These are phyloP conservation scores for Gymnocheta viridis DNA, from an alignment of 2,888 invertebrate species.

Conservation along the genomic window DNA sequence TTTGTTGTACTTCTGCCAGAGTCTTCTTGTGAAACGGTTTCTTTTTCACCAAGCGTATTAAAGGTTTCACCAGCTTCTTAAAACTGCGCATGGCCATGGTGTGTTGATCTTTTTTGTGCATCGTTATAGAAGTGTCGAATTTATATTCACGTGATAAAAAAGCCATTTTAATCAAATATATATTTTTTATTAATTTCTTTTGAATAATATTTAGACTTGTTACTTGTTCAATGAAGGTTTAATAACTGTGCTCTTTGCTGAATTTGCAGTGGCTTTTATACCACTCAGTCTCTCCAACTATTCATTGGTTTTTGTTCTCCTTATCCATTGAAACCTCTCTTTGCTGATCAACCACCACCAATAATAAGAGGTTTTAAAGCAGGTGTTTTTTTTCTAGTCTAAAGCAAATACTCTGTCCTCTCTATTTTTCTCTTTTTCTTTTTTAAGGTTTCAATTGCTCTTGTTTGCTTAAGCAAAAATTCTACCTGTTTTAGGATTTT, in stretches of 20 bases:
- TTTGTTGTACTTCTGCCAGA: slow-evolving; percentile 79
- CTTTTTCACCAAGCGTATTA: slow-evolving; percentile 79
- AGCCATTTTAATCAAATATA: slow-evolving; percentile 72
- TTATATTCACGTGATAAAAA: slow-evolving; percentile 80
- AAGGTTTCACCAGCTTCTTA: slow-evolving; percentile 79
- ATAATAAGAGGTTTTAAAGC: slow-evolving; percentile 49
- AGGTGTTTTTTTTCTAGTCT: slow-evolving; percentile 58
- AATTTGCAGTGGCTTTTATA: slow-evolving; percentile 39
- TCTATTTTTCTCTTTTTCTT: background rate
- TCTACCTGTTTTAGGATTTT: slow-evolving; percentile 42
- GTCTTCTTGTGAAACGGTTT: slow-evolving; percentile 79
- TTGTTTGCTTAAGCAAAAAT: background rate
- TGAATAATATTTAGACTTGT: slow-evolving; percentile 15
- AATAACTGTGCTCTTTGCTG: slow-evolving; percentile 50
- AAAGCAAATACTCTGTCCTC: background rate
- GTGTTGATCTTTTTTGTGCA: slow-evolving; percentile 78
- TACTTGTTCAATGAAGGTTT: slow-evolving; percentile 36
- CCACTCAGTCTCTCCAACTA: background rate
- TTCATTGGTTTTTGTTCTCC: background rate
- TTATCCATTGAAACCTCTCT: slow-evolving; percentile 8
- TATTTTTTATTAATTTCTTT: slow-evolving; percentile 14
- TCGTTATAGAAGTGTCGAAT: slow-evolving; percentile 73
- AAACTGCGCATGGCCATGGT: slow-evolving; percentile 78
- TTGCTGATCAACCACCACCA: slow-evolving; percentile 34
- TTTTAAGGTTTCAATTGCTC: slow-evolving; percentile 6